A percentile compares a stretch with the other conserved stretches of the same genome.
Evolutionary conservation across 37 sponge, comb jelly and placozoan species (phyloP).

Genomic region (Geodia barretti): DNA sequence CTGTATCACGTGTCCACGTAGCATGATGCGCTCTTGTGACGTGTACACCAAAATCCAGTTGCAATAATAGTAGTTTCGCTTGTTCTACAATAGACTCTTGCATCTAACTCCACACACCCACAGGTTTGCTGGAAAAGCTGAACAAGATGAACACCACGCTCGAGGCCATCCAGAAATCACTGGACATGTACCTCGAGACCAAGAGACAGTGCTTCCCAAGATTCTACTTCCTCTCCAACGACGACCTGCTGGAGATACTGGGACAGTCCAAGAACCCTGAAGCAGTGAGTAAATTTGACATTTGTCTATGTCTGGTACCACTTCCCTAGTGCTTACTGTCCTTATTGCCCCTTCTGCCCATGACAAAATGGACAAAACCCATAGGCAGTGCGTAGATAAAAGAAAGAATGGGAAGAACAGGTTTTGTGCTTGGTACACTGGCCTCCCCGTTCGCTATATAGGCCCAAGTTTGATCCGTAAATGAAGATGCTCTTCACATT

Average conservation of each 20-base stretch:
- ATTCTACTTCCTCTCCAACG: conserved; percentile 99
- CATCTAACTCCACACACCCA: not conserved
- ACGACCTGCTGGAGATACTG: conserved; percentile 97
- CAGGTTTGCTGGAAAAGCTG: conserved; percentile 81
- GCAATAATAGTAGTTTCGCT: not conserved
- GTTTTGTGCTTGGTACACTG: too few species aligned
- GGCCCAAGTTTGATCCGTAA: too few species aligned
- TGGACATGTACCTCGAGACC: conserved; percentile 99
- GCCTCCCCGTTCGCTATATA: too few species aligned
- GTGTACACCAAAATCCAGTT: too few species aligned
- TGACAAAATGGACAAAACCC: too few species aligned
- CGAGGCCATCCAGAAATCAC: conserved; percentile 94
- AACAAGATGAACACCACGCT: conserved; percentile 90
- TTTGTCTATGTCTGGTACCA: too few species aligned
- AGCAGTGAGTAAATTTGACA: conserved; percentile 78
- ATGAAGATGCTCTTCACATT: too few species aligned
- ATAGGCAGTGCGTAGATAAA: too few species aligned
- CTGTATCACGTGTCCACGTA: not conserved
- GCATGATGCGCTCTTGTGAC: not conserved
- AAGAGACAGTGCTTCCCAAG: conserved; percentile 98
- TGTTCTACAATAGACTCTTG: too few species aligned
- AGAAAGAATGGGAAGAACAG: too few species aligned
- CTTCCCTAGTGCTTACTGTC: not conserved
- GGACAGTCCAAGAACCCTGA: conserved; percentile 98
- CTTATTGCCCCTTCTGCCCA: too few species aligned